Base-by-base conservation (phyloP, 2,888 invertebrate species). In the Sarcophaga carnaria region DNA sequence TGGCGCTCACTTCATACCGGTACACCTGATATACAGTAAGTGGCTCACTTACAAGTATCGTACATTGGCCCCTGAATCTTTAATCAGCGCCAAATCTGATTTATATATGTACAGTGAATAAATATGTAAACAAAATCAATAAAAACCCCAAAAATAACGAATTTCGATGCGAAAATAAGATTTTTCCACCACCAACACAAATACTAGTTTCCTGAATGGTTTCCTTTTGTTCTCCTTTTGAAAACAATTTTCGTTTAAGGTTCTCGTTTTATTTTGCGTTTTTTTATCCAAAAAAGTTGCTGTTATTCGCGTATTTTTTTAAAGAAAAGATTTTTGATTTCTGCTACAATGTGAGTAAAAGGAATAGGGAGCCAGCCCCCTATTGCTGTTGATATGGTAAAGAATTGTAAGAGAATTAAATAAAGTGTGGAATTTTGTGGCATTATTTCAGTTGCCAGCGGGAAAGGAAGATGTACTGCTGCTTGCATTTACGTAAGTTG, bases 131-230 rank as follows among this genome's bases (percentile, higher is more conserved):
- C 54, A 14, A 17, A 54, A 10, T 54, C 17, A 14, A 54, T 17
- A 54, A 54, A 12, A 54, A 54, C 17, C 54, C 14, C 3, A 54
- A 54, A 0, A 54, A 54, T 4, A 49, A 49, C 3, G 14, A 14
- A 49, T 12, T 75, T 81, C 62, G 37, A 37, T 80, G 54, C 45
- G 27, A 64, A 80, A 80, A 80, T 80, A 22, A 49, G 59, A 75
- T 75, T 64, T 75, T 79, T 80, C 49, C 54, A 70, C 22, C 37
- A 70, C 59, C 69, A 79, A 64, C 20, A 80, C 70, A 80, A 75
- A 70, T 80, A 59, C 64, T 70, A 60, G 64, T 80, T 84, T 84
- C 64, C 69, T 64, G 59, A 69, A 80, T 84, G 75, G 75, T 64
- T 75, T 64, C 5, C 45, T 64, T 81, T 64, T 69, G 17, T 75